Base-by-base conservation (phyloP, 2,797 vertebrate genomes). In the Gallinago nigripennis region DNA sequence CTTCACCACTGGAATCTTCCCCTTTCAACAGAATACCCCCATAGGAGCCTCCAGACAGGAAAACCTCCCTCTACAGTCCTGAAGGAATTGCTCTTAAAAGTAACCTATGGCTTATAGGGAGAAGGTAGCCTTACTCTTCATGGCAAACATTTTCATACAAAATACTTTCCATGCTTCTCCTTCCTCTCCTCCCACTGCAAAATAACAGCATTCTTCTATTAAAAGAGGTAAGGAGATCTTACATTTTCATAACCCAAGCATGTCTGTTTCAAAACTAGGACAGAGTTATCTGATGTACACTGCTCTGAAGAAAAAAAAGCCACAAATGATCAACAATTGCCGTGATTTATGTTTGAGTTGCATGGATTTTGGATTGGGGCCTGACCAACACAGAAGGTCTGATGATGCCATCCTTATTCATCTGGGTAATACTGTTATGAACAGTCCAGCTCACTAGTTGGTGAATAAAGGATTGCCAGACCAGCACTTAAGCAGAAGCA, bases 401-500 rank as follows among this genome's bases (percentile, higher is more conserved):
- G 87, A 91, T 60, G 35, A 91, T 57, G 69, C 27, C 75, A 66
- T 71, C 54, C 54, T 75, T 87, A 54, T 61, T 80, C 82, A 71
- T 41, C 61, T 0, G 3, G 37, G 45, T 82, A 93, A 89, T 69
- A 43, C 53, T 88, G 81, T 75, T 70, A 84, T 6, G 68, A 85
- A 53, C 31, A 90, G 64, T 82, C 25, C 81, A 88, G 72, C 57
- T 91, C 54, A 57, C 41, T 64, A 60, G 35, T 68, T 5, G 4
- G 51, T 53, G 86, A 89, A 83, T 43, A 79, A 83, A 71, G 69
- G 79, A 92, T 75, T 93, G 94, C 50, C 69, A 95, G 82, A 86
- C 63, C 50, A 81, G 80, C 58, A 83, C 86, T 95, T 96, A 96
- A 95, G 91, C 82, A 93, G 69, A 84, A 87, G 90, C 78, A 85